Base-by-base conservation (phyloP, 2,113 vertebrate genomes). In the Circaetus gallicus region DNA sequence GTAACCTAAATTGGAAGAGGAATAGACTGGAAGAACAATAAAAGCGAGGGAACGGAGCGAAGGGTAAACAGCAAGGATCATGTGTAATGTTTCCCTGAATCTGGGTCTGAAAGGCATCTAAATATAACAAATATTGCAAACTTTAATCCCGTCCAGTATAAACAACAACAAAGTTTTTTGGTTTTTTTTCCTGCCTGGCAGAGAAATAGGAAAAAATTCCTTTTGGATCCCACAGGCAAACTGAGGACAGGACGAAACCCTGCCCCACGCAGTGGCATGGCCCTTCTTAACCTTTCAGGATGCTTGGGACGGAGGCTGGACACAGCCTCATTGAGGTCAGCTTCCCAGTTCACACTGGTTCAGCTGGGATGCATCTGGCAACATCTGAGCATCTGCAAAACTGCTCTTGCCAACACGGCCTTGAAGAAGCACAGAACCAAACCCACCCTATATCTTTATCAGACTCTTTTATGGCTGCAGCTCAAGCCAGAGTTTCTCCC, bases 101-200 rank as follows among this genome's bases (percentile, higher is more conserved):
- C 70, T 52, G 89, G 36, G 69, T 45, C 67, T 58, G 49, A 89
- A 77, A 90, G 86, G 38, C 79, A 32, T 97, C 96, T 96, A 97
- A 98, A 98, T 96, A 97, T 97, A 98, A 93, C 89, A 96, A 93
- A 93, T 11, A 82, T 16, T 95, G 89, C 97, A 97, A 97, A 89
- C 86, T 94, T 93, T 76, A 69, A 79, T 88, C 67, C 84, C 2
- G 0, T 93, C 98, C 93, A 67, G 73, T 49, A 89, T 85, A 92
- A 97, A 89, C 95, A 84, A 88, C 42, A 95, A 94, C 93, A 96
- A 85, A 93, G 10, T n/a, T 3, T 8, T 0, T 69, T 18, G 6
- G 9, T 2, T 22, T 36, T 32, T 96, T 91, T 65, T 32, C 55
- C 88, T 94, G 94, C 93, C 97, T 98, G 97, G 97, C 77, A 83